Evolutionary conservation across 2,113 vertebrate species (phyloP).

Genomic region (Agapornis roseicollis): DNA sequence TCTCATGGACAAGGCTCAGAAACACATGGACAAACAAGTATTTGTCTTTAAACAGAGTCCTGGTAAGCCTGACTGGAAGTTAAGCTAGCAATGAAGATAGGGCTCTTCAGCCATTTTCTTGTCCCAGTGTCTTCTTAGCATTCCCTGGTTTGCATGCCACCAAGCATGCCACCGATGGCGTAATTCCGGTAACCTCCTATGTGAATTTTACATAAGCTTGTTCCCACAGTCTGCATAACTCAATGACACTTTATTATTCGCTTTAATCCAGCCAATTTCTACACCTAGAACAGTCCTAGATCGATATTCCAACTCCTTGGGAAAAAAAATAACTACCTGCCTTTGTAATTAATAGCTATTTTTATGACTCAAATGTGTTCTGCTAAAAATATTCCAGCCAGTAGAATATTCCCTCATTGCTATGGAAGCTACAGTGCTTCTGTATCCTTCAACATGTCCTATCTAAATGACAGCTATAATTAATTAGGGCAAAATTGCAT

Average conservation of each 20-base stretch:
- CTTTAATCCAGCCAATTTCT: neutral
- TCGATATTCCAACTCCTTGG: neutral
- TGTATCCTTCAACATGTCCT: neutral
- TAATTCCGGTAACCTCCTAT: neutral
- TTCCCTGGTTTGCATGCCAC: neutral
- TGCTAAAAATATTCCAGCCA: neutral
- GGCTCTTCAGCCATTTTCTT: neutral
- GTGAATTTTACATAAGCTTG: neutral
- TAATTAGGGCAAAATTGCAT: neutral
- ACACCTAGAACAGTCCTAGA: neutral
- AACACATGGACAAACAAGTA: neutral
- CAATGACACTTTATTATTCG: neutral
- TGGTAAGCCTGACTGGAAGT: neutral
- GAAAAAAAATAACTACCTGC: neutral
- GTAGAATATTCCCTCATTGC: neutral
- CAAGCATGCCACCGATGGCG: neutral
- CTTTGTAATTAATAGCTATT: neutral
- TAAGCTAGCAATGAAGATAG: neutral
- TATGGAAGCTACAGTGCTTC: neutral
- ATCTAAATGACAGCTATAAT: neutral
- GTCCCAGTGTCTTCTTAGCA: neutral
- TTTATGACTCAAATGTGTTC: neutral
- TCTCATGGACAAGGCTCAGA: neutral
- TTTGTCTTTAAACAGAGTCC: neutral
- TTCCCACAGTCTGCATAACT: neutral